A percentile compares a stretch with the other conserved stretches of the same genome.
Evolutionary conservation across 2,113 vertebrate species (phyloP).

Genomic region (Balaeniceps rex): DNA sequence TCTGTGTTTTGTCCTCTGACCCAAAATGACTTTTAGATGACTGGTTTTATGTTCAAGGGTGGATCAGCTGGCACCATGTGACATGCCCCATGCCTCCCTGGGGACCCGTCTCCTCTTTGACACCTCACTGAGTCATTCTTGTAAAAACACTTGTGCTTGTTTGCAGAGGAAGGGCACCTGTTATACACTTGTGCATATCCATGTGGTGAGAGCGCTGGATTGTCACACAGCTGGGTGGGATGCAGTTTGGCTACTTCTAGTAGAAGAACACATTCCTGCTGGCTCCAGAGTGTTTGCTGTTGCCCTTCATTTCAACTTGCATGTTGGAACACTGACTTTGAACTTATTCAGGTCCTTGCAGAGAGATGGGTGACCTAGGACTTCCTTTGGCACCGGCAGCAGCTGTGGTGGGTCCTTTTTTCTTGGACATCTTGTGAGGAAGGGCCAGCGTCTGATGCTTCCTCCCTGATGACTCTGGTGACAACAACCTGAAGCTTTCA

Average conservation of each 20-base stretch:
- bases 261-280: not conserved
- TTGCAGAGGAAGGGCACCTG: not conserved
- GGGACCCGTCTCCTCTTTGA: not conserved
- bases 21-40: not conserved
- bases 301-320: not conserved
- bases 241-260: not conserved
- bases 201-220: not conserved
- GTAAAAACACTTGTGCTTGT: not conserved
- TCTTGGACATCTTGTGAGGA: not conserved
- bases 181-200: not conserved
- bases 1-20: not conserved
- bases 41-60: not conserved
- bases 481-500: not conserved
- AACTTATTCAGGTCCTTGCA: not conserved
- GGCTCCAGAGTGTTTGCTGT: not conserved
- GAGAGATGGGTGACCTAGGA: not conserved
- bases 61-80: not conserved
- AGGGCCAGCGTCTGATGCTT: not conserved
- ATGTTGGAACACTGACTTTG: not conserved
- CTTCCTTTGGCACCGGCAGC: not conserved
- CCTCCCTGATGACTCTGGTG: not conserved
- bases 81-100: not conserved
- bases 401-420: not conserved
- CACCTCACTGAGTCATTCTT: not conserved
- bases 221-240: not conserved